Evolutionary conservation across 2,888 invertebrate species (phyloP).

Genomic region (Nudaria mundana): DNA sequence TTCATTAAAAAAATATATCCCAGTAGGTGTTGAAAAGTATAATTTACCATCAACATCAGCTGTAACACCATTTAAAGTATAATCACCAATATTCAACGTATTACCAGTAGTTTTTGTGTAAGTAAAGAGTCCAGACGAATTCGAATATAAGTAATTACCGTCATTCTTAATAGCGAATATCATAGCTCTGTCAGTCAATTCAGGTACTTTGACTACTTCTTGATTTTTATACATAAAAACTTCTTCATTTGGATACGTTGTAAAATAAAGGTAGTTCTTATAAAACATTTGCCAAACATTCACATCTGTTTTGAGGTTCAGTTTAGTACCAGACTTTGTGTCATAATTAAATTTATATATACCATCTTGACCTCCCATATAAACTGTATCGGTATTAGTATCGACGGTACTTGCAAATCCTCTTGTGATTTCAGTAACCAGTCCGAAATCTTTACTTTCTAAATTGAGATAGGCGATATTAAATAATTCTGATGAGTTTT

Average conservation of each 20-base stretch:
- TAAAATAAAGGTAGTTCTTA: conserved; percentile 52
- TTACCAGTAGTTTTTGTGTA: conserved; percentile 18
- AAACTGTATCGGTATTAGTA: conserved; percentile 39
- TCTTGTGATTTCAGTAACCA: conserved; percentile 43
- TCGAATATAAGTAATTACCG: conserved; percentile 34
- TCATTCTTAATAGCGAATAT: conserved; percentile 37
- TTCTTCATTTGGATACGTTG: conserved; percentile 45
- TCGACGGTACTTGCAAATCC: conserved; percentile 60
- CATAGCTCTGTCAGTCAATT: conserved; percentile 32
- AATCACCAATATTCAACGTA: conserved; percentile 17
- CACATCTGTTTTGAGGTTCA: conserved; percentile 27
- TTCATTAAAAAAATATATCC: conserved; percentile 29
- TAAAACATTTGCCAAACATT: conserved; percentile 67
- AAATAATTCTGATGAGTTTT: conserved; percentile 30
- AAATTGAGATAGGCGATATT: conserved; percentile 49
- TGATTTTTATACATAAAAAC: conserved; percentile 35
- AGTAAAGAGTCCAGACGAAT: conserved; percentile 42
- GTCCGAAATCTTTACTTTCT: conserved; percentile 42
- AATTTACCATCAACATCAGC: conserved; percentile 38
- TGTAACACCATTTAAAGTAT: conserved; percentile 33
- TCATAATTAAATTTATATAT: conserved; percentile 50
- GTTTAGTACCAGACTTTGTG: conserved; percentile 37
- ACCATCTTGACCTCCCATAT: conserved; percentile 56
- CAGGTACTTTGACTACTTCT: conserved; percentile 23
- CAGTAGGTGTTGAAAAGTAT: conserved; percentile 35